These are phyloP conservation scores for Malthinus seriepunctatus DNA, from an alignment of 2,888 invertebrate genomes.

Conservation along the genomic window DNA sequence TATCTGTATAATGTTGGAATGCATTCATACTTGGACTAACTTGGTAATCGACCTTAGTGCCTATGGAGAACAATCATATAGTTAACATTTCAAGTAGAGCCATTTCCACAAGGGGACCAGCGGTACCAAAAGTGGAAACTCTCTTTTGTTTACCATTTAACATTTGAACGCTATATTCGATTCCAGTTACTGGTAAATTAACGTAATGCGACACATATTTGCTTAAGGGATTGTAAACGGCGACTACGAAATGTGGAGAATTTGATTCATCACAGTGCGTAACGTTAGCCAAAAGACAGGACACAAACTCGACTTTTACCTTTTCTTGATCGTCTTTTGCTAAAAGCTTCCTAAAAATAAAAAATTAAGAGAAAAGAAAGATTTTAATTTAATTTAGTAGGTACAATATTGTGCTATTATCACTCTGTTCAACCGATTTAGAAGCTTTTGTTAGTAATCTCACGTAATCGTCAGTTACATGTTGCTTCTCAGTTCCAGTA, in stretches of 20 bases:
- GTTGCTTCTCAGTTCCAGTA: constrained; percentile 82
- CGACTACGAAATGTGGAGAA: constrained; percentile 57
- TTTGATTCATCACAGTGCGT: constrained; percentile 62
- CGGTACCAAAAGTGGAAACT: too few species aligned
- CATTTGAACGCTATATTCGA: constrained; percentile 55
- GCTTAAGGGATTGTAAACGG: constrained; percentile 71
- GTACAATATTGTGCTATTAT: background rate
- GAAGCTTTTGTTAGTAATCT: constrained; percentile 70
- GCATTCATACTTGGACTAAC: constrained; percentile 29
- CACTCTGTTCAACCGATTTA: constrained; percentile 51
- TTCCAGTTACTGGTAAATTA: constrained; percentile 63
- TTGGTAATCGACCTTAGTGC: constrained; percentile 43
- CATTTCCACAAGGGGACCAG: too few species aligned
- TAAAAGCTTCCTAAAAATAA: constrained; percentile 26
- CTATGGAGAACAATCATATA: constrained; percentile 45
- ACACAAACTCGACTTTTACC: constrained; percentile 42
- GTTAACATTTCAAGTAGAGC: background rate
- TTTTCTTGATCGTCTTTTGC: constrained; percentile 17
- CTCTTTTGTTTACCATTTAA: constrained; percentile 23
- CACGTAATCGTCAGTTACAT: constrained; percentile 86
- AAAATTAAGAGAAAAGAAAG: background rate
- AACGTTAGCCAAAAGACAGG: constrained; percentile 65
- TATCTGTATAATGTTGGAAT: constrained; percentile 25
- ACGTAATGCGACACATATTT: constrained; percentile 62
- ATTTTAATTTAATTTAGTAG: background rate